phyloP scores from a whole-genome alignment of 2,888 invertebrate species.

The Anoplius nigerrimus region DNA sequence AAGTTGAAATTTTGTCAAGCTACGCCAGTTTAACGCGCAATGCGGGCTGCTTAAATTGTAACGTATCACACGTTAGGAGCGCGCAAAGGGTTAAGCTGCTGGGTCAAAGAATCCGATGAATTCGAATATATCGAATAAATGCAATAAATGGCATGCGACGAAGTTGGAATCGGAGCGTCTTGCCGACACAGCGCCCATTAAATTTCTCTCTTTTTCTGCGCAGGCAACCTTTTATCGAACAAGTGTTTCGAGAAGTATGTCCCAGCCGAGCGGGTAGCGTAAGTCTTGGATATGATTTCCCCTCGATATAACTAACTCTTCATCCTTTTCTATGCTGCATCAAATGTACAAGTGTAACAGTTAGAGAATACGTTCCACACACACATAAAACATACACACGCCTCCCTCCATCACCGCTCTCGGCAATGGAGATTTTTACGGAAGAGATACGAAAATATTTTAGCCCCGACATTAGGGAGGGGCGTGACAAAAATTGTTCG shows the following conservation, averaged over 20 bases:
- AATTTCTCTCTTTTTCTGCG: constrained; percentile 57
- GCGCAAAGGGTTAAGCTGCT: too few relatives aligned
- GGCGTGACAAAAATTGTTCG: too few relatives aligned
- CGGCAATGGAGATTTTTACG: constrained; percentile 58
- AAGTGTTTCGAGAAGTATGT: constrained; percentile 87
- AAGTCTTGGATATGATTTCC: constrained; percentile 75
- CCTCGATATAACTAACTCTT: constrained; percentile 68
- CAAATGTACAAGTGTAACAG: constrained; percentile 68
- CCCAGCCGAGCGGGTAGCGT: constrained; percentile 85
- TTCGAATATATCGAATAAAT: too few relatives aligned
- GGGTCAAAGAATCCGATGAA: too few relatives aligned
- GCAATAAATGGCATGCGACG: too few relatives aligned
- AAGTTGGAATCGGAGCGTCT: too few relatives aligned
- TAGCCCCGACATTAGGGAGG: too few relatives aligned
- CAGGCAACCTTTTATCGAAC: constrained; percentile 87
- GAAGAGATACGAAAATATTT: constrained; percentile 29
- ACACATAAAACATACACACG: constrained; percentile 46
- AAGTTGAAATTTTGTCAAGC: too few relatives aligned
- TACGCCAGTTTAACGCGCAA: too few relatives aligned
- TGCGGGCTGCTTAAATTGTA: too few relatives aligned
- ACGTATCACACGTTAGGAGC: too few relatives aligned
- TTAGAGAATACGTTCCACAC: constrained; percentile 58
- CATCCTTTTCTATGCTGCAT: constrained; percentile 66
- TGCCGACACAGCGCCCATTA: background rate
- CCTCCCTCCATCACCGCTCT: too few relatives aligned